phyloP scores from a whole-genome alignment of 2,797 vertebrate genomes.

The Xiphophorus birchmanni region DNA sequence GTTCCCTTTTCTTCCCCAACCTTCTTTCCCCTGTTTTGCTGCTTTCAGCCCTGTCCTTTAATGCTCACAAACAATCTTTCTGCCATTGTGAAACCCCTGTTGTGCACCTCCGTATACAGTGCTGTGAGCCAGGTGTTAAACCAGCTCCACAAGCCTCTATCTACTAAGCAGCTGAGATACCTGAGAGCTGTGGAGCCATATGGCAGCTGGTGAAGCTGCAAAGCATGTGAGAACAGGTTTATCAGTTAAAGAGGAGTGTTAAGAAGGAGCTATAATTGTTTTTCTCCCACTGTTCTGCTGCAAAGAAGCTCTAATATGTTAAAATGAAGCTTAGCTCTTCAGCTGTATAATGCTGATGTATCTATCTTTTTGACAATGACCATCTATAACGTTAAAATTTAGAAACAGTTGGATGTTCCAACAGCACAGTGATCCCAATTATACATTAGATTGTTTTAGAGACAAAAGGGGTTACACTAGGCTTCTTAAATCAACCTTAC shows the following conservation, averaged over 20 bases:
- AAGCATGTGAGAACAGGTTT: conserved; percentile 9
- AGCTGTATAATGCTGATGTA: not conserved
- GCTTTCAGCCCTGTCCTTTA: conserved; percentile 24
- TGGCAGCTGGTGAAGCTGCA: conserved; percentile 24
- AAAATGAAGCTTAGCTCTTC: not conserved
- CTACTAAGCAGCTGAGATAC: conserved; percentile 19
- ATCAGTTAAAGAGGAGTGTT: conserved; percentile 16
- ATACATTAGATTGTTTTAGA: too few species aligned
- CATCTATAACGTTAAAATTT: too few species aligned
- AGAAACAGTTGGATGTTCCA: too few species aligned
- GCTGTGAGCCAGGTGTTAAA: conserved; percentile 22
- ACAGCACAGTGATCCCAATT: too few species aligned
- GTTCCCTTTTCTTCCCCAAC: conserved; percentile 20
- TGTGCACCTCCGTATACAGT: conserved; percentile 33
- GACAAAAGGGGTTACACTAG: too few species aligned
- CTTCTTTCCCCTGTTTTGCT: conserved; percentile 5
- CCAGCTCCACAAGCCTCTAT: not conserved
- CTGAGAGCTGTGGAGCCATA: conserved; percentile 38
- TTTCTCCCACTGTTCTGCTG: not conserved
- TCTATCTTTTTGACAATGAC: too few species aligned
- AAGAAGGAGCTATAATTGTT: conserved; percentile 22
- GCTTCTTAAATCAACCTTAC: not conserved
- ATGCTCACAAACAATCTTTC: conserved; percentile 33
- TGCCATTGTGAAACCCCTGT: conserved; percentile 27
- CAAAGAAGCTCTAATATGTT: not conserved